phyloP scores from a whole-genome alignment of 2,113 vertebrate genomes.

The Cyprinodon brontotheroides region DNA sequence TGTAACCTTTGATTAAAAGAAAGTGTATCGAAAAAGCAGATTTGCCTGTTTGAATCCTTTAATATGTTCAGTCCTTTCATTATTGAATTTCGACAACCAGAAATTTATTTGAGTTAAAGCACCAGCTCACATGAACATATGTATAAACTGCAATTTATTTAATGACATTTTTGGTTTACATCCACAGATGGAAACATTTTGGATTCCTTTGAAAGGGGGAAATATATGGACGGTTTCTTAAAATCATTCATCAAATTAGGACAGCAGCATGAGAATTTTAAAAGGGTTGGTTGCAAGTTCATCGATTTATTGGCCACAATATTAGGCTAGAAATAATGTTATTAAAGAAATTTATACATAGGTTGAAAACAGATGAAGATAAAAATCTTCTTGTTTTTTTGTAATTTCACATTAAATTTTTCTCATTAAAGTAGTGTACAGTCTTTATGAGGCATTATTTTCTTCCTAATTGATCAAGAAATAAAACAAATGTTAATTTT shows the following conservation, averaged over 20 bases:
- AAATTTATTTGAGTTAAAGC: background rate
- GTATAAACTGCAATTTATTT: slow-evolving; percentile 3
- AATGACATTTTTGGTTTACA: slow-evolving; percentile 12
- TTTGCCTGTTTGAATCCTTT: slow-evolving; percentile 47
- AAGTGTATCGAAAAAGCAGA: slow-evolving; percentile 51
- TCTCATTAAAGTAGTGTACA: background rate
- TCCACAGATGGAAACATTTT: slow-evolving; percentile 12
- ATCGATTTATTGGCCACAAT: slow-evolving; percentile 28
- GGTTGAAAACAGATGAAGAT: background rate
- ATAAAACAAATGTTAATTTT: no score
- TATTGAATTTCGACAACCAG: background rate
- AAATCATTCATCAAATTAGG: slow-evolving; percentile 32
- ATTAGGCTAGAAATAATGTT: slow-evolving; percentile 16
- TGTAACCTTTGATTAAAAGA: background rate
- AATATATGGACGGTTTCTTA: slow-evolving; percentile 7
- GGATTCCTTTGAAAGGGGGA: background rate
- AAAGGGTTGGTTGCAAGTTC: slow-evolving; percentile 3
- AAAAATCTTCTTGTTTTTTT: background rate
- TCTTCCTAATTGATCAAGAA: no score
- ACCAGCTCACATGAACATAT: background rate
- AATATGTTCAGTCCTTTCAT: background rate
- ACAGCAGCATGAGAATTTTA: slow-evolving; percentile 14
- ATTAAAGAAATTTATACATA: slow-evolving; percentile 11
- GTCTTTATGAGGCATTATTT: background rate
- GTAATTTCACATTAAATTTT: background rate